phyloP scores from a whole-genome alignment of 1,140 invertebrate species.

The Trichoplusia ni region DNA sequence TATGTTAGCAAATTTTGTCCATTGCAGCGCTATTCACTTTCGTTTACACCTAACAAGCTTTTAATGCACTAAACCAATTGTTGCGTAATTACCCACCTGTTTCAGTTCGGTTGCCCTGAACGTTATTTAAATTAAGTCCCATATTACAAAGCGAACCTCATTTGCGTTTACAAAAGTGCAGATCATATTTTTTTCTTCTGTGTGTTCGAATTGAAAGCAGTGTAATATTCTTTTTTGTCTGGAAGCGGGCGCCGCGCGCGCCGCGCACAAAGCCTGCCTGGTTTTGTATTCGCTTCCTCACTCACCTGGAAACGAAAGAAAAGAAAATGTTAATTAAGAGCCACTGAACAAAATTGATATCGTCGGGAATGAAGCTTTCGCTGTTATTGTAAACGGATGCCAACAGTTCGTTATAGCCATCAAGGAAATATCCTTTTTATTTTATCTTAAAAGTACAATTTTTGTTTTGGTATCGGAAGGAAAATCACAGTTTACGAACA shows the following conservation, averaged over 20 bases:
- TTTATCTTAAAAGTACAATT: conserved; percentile 3
- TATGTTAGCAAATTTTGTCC: too few species aligned
- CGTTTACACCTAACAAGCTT: neutral
- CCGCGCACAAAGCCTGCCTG: conserved; percentile 63
- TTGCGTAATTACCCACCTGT: conserved; percentile 31
- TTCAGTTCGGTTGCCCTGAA: conserved; percentile 46
- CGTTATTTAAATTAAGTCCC: conserved; percentile 72
- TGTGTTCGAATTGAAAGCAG: conserved; percentile 75
- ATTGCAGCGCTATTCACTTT: too few species aligned
- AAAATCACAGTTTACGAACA: conserved; percentile 32
- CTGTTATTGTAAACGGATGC: conserved; percentile 72
- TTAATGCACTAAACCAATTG: conserved; percentile 26
- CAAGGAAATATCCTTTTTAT: conserved; percentile 32
- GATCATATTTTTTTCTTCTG: conserved; percentile 76
- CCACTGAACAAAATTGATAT: conserved; percentile 78
- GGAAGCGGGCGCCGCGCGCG: conserved; percentile 50
- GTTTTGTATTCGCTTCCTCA: conserved; percentile 73
- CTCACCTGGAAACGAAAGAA: conserved; percentile 80
- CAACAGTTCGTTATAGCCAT: conserved; percentile 53
- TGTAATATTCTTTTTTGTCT: conserved; percentile 78
- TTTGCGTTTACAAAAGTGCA: conserved; percentile 79
- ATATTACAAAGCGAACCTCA: conserved; percentile 73
- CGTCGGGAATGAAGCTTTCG: conserved; percentile 65
- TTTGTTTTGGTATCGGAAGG: conserved; percentile 3
- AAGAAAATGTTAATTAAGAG: conserved; percentile 81